Conservation (phyloP, 2,113 vertebrate genomes). For the Pseudopipra pipra region DNA sequence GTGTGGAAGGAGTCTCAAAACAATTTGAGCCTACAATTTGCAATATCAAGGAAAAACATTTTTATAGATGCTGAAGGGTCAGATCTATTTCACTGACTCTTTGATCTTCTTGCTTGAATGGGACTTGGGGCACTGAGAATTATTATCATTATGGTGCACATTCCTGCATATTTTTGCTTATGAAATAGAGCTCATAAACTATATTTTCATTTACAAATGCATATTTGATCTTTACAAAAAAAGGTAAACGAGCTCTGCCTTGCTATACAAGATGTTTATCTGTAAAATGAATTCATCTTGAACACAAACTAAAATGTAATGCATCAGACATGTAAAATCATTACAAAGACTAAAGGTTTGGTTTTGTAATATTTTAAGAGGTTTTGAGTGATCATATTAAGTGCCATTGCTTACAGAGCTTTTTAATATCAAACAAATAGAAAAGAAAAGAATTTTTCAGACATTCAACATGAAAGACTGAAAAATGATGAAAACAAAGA, state of each 20-base stretch:
- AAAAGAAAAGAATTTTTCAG: slow-evolving; percentile 39
- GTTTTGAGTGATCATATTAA: slow-evolving; percentile 10
- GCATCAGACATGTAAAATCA: neutral
- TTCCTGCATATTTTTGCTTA: neutral
- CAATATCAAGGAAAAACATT: neutral
- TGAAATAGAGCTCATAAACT: neutral
- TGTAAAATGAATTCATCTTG: neutral
- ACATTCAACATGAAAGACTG: neutral
- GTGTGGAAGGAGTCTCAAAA: neutral
- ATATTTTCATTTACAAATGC: neutral
- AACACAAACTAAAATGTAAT: neutral
- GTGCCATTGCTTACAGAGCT: neutral
- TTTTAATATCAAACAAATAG: slow-evolving; percentile 16
- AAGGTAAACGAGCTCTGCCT: neutral
- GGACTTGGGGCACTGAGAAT: neutral
- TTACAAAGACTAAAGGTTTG: neutral
- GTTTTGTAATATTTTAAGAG: neutral
- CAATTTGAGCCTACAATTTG: neutral
- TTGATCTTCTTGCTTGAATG: slow-evolving; percentile 1
- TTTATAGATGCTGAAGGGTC: neutral
- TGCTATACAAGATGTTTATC: neutral
- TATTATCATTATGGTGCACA: neutral
- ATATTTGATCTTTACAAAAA: neutral
- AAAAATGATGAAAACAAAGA: neutral
- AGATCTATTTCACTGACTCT: neutral